These are phyloP conservation scores for Drosophila elegans DNA, from an alignment of 1,140 invertebrate genomes.

Conservation along the genomic window DNA sequence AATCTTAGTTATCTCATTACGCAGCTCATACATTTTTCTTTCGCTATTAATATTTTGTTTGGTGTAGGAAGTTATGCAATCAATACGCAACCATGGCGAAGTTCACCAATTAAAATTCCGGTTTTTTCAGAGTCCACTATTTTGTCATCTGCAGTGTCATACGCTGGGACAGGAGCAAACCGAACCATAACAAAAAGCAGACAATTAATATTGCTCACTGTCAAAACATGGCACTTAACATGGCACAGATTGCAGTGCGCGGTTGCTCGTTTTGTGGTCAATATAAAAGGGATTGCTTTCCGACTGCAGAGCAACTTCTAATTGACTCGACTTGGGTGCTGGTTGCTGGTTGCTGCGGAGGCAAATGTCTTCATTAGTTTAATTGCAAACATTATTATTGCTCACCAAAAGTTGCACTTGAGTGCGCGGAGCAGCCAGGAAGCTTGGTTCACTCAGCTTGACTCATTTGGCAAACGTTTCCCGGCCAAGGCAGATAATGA, in stretches of 20 bases:
- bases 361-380: constrained; percentile 80
- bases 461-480: constrained; percentile 61
- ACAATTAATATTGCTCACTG: constrained; percentile 74
- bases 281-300: constrained; percentile 13
- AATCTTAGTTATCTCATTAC: too few species aligned
- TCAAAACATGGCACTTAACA: constrained; percentile 70
- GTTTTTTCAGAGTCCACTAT: constrained; percentile 18
- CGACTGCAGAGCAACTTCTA: constrained; percentile 12
- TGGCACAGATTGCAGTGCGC: constrained; percentile 46
- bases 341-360: constrained; percentile 7
- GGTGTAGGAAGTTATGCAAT: too few species aligned
- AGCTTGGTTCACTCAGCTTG: constrained; percentile 38
- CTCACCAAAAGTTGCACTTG: constrained; percentile 50
- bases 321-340: constrained; percentile 22
- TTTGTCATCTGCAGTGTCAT: constrained; percentile 39
- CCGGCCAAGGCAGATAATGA: constrained; percentile 67
- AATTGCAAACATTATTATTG: constrained; percentile 78
- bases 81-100: not conserved
- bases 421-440: constrained; percentile 9
- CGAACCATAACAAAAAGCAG: constrained; percentile 25
- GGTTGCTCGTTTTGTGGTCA: constrained; percentile 16
- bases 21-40: too few species aligned
- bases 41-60: too few species aligned
- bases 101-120: not conserved
- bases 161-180: constrained; percentile 9